A percentile compares a stretch with the other conserved stretches of the same genome.
These are phyloP conservation scores for Oncorhynchus gorbuscha DNA, from an alignment of 2,113 vertebrate species.

Conservation along the genomic window DNA sequence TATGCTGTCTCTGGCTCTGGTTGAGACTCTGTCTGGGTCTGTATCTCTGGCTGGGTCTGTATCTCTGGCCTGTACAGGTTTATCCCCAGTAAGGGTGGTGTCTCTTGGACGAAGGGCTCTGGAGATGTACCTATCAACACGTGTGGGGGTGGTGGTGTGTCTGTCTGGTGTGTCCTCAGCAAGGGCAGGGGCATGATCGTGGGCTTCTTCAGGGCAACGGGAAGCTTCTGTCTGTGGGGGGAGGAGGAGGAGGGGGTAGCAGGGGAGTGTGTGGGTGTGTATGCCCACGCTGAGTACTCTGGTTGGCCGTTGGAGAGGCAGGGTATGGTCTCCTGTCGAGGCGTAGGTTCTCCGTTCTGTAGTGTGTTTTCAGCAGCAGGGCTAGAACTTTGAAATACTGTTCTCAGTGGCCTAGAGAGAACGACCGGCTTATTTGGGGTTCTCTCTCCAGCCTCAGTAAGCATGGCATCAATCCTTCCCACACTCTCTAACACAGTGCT, in stretches of 20 bases:
- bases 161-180: not conserved
- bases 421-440: slow-evolving; percentile 65
- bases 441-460: not conserved
- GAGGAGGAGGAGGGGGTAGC: slow-evolving; percentile 27
- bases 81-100: not conserved
- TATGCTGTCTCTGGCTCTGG: no score
- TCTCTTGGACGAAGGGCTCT: not conserved
- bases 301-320: slow-evolving; percentile 1
- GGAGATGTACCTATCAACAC: no score
- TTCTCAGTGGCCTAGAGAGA: not conserved
- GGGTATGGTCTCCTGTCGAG: not conserved
- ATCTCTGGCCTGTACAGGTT: not conserved
- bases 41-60: not conserved
- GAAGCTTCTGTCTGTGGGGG: slow-evolving; percentile 76
- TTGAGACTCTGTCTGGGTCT: no score
- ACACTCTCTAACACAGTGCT: not conserved
- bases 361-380: slow-evolving; percentile 22
- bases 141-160: not conserved
- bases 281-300: not conserved
- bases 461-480: not conserved
- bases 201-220: slow-evolving; percentile 81
- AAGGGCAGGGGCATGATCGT: slow-evolving; percentile 62
- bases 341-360: not conserved
- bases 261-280: not conserved
- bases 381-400: slow-evolving; percentile 27